Base-by-base conservation (phyloP, 2,113 vertebrate species). In the Anas platyrhynchos region DNA sequence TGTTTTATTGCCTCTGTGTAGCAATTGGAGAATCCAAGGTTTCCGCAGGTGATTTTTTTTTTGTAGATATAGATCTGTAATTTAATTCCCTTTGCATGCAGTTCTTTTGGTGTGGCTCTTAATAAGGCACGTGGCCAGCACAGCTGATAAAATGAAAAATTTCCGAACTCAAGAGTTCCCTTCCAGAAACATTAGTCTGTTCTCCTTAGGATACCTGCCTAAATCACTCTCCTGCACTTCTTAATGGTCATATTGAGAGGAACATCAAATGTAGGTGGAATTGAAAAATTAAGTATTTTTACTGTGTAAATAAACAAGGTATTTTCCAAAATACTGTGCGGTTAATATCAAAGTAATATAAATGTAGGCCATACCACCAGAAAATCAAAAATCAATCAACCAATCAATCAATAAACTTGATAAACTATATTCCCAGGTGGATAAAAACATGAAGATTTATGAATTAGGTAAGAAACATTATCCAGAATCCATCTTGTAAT, bases 231-330 rank as follows among this genome's bases (percentile, higher is more conserved):
- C 41, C 56, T 54, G 65, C 50, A 29, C 82, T 86, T 95, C 86
- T 91, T 92, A 87, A 91, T 92, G 77, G 85, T 77, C 38, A 46
- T 59, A 72, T 61, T 69, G 88, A 93, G 55, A 92, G 58, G 74
- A 46, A 74, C 46, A 31, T 34, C 41, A 59, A 41, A 44, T 71
- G 41, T 27, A 88, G 20, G 36, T 55, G 25, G 22, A 31, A 32
- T 27, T 83, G 77, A 79, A 65, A 74, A 83, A 76, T 81, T 63
- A 74, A 89, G 31, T 4, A 11, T 58, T 80, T 91, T 83, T 77
- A 71, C 41, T 55, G 13, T 43, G 12, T 13, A 44, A 6, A 59
- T 62, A 66, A 58, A 73, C 46, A 11, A 86, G 11, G 7, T 7
- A 16, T 8, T 16, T 83, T 83, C 20, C 48, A 88, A 67, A 91